Evolutionary conservation across 2,797 vertebrate genomes (phyloP), one percentile per base, ranked within the genome.

Genomic region (Salmo trutta): DNA sequence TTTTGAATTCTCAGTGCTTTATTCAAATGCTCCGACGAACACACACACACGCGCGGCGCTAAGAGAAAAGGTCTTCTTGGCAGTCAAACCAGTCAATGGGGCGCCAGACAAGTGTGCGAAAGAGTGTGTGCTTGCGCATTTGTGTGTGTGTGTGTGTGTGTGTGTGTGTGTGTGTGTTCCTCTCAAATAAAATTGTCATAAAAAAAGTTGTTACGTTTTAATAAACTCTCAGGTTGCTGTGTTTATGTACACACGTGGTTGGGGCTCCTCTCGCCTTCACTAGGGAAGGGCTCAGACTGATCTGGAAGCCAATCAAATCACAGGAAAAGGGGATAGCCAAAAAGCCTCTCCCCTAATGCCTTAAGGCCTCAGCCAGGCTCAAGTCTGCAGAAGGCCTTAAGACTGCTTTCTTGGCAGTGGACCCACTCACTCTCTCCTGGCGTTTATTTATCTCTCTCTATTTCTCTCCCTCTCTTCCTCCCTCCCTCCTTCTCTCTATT

Each of bases 241-340:
- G 36, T 67, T 53, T 72, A 72, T 72, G 29, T 27, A 14, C 47
- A 47, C 77, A 54, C 66, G 36, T 4, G 17, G 74, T 29, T 76
- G 0, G 0, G 19, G 8, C 62, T 24, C 74, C n/a, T 66, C 21
- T 64, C 67, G 76, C 80, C 73, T 73, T 47, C 69, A 80, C 82
- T 79, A 74, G 75, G 75, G 65, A 76, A 72, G 79, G 81, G 81
- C 86, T 78, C 31, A 84, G 83, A 71, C 73, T 62, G 76, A 69
- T 84, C 78, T 72, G 71, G 19, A 7, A 82, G 76, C 82, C 86
- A 86, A 75, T 88, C 86, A 83, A 72, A 82, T 85, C 66, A 78
- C 76, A 88, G 84, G 83, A 89, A 90, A 81, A 77, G 67, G 84
- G 74, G 82, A 85, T 88, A 83, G 85, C 77, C 77, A 74, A 78